Evolutionary conservation across 2,113 vertebrate species (phyloP).

Genomic region (Rattus rattus): DNA sequence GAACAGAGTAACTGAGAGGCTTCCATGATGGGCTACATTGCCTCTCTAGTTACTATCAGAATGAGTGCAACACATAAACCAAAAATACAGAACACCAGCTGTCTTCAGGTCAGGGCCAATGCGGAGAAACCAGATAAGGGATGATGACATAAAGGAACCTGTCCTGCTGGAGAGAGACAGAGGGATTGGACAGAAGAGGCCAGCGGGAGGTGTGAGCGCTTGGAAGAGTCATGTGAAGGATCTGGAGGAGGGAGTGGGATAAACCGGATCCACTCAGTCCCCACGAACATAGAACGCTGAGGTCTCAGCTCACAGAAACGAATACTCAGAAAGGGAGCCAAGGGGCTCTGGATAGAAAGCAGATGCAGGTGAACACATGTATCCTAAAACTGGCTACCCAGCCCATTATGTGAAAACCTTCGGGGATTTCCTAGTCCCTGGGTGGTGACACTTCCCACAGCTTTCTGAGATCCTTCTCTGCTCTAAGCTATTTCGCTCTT

Average conservation of each 20-base stretch:
- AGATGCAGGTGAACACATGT: not conserved
- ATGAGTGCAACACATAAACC: not conserved
- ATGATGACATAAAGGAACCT: not conserved
- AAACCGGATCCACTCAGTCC: not conserved
- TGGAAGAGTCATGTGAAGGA: accelerated
- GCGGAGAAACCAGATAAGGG: not conserved
- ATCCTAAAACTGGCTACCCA: not conserved
- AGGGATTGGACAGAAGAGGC: not conserved
- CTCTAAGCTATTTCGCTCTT: not conserved
- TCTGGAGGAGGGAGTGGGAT: not conserved
- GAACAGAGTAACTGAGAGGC: not conserved
- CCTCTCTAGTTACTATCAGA: not conserved
- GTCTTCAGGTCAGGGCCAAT: not conserved
- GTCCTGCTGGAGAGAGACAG: not conserved
- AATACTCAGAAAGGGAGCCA: not conserved
- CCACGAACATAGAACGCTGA: not conserved
- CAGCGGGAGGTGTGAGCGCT: not conserved
- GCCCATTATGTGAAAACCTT: not conserved
- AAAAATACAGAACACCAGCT: not conserved
- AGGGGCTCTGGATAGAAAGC: too few relatives aligned
- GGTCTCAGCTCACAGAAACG: not conserved
- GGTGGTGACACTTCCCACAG: too few relatives aligned
- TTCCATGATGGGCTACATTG: not conserved
- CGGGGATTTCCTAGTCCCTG: not conserved
- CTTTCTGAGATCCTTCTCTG: not conserved